phyloP scores from a whole-genome alignment of 2,888 invertebrate species.

The Athalia rosae region DNA sequence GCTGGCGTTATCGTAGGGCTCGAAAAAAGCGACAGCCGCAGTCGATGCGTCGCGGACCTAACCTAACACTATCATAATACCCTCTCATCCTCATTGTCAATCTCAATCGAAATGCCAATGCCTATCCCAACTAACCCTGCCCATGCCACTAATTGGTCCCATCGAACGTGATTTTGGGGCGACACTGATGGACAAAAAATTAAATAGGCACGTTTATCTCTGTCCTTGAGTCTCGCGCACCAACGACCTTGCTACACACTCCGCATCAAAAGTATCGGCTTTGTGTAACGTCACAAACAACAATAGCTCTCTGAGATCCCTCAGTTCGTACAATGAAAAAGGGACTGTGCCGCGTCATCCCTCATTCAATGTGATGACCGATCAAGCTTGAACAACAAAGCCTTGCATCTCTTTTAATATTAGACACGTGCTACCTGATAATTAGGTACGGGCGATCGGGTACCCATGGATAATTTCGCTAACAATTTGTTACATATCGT shows the following conservation, averaged over 20 bases:
- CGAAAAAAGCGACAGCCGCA: constrained; percentile 50
- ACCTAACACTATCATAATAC: constrained; percentile 52
- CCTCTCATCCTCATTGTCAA: not conserved
- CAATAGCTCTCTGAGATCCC: not conserved
- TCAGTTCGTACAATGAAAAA: too few relatives aligned
- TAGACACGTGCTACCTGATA: too few relatives aligned
- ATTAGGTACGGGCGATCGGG: too few relatives aligned
- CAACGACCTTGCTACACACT: constrained; percentile 23
- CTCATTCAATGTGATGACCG: too few relatives aligned
- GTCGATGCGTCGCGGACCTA: constrained; percentile 61
- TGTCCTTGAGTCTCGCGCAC: not conserved
- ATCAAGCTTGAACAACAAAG: too few relatives aligned
- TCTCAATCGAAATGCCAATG: too few relatives aligned
- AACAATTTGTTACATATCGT: too few relatives aligned
- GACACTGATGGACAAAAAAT: not conserved
- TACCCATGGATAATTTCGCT: too few relatives aligned
- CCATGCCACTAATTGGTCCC: not conserved
- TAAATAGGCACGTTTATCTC: not conserved
- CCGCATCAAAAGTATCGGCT: constrained; percentile 13
- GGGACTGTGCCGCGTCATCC: too few relatives aligned
- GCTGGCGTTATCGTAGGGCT: constrained; percentile 33
- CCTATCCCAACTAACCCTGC: not conserved
- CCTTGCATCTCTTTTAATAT: too few relatives aligned
- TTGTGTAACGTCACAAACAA: constrained; percentile 25
- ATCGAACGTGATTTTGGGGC: not conserved